Evolutionary conservation across 2,888 invertebrate genomes (phyloP).

Genomic region (Pristionchus fissidentatus): DNA sequence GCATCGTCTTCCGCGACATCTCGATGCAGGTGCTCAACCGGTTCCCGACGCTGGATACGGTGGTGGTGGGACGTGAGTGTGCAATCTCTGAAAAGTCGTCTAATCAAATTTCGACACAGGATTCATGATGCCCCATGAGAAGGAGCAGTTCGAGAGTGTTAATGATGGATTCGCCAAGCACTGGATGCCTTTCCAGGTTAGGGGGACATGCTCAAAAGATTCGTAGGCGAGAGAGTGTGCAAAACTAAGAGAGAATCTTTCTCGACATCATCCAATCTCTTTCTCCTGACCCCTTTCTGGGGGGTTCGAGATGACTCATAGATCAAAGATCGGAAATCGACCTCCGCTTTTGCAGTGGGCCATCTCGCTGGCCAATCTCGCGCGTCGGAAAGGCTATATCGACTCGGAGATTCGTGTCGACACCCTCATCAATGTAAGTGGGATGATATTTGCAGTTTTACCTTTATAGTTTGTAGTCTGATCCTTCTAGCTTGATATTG

Average conservation of each 20-base stretch:
- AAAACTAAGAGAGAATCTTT: no score
- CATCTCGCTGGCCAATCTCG: constrained; percentile 1
- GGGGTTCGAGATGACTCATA: no score
- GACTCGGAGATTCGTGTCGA: constrained; percentile 5
- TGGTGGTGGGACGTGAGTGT: constrained; percentile 26
- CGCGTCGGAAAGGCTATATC: background rate
- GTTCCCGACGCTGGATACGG: constrained; percentile 33
- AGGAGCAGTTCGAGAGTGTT: constrained; percentile 10
- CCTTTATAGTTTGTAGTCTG: background rate
- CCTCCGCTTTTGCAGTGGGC: background rate
- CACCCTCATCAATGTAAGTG: background rate
- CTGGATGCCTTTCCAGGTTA: constrained; percentile 39
- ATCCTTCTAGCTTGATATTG: no score
- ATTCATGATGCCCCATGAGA: constrained; percentile 33
- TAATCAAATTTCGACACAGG: background rate
- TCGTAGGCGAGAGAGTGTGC: no score
- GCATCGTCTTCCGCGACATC: constrained; percentile 34
- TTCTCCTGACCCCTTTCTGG: background rate
- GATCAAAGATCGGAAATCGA: background rate
- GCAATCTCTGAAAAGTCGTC: background rate
- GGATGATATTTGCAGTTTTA: background rate
- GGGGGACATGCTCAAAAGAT: background rate
- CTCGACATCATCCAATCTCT: background rate
- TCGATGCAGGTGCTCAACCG: constrained; percentile 18
- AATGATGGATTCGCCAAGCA: constrained; percentile 18